Conservation (phyloP, 2,797 vertebrate genomes). For the Botia almorhae region DNA sequence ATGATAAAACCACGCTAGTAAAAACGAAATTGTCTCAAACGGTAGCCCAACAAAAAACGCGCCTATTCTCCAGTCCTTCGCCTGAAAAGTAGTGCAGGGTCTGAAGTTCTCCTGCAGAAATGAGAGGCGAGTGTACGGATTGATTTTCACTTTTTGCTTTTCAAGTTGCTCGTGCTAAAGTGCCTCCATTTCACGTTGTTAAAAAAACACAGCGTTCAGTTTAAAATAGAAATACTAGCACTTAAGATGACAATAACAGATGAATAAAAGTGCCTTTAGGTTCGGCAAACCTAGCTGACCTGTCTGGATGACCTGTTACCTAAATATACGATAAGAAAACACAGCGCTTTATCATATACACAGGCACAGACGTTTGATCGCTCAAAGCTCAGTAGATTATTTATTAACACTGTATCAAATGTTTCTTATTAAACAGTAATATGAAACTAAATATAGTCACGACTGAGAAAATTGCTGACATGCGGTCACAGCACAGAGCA, state of each 20-base stretch:
- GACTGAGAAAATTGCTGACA: neutral
- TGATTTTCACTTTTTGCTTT: no score
- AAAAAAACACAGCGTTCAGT: no score
- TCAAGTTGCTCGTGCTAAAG: conserved; percentile 71
- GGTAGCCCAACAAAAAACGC: neutral
- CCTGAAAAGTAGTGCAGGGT: conserved; percentile 23
- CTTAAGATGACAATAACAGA: no score
- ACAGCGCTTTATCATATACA: neutral
- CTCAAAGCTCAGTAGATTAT: neutral
- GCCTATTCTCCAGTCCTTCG: no score
- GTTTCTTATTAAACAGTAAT: no score
- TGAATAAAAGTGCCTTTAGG: no score
- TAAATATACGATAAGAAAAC: no score
- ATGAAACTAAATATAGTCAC: neutral
- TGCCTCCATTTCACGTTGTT: no score
- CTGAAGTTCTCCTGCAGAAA: neutral
- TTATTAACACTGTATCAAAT: neutral
- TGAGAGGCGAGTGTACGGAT: no score
- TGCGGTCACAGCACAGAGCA: neutral
- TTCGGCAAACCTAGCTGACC: no score
- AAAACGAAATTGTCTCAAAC: conserved; percentile 16
- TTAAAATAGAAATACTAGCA: no score
- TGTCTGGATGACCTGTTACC: no score
- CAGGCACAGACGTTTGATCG: neutral
- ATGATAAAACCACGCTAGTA: neutral